Percentiles rank a stretch among this genome's conserved stretches.
These are phyloP conservation scores for Diplodus sargus DNA, from an alignment of 2,797 vertebrate genomes.

Conservation along the genomic window DNA sequence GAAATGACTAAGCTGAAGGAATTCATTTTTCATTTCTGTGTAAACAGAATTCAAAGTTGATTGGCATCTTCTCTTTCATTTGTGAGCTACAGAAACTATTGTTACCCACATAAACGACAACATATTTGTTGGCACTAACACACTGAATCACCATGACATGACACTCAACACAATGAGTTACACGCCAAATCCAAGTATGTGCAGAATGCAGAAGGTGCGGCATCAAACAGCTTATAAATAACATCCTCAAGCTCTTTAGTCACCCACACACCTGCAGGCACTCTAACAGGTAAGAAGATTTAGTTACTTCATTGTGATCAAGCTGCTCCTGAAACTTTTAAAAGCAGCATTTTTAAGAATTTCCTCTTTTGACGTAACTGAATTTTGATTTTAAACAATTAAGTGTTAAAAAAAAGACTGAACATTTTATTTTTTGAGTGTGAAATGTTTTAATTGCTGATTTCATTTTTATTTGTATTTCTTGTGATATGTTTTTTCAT, in stretches of 20 bases:
- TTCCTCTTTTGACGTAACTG: too few species aligned
- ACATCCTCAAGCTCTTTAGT: not conserved
- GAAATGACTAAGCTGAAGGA: too few species aligned
- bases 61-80: not conserved
- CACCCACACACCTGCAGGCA: not conserved
- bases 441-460: too few species aligned
- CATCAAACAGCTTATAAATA: conserved; percentile 11
- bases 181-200: not conserved
- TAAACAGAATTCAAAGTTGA: too few species aligned
- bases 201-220: not conserved
- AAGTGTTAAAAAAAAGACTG: too few species aligned
- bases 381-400: not conserved
- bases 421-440: too few species aligned
- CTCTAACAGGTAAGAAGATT: conserved; percentile 33
- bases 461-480: too few species aligned
- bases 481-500: not conserved
- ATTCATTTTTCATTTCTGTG: too few species aligned
- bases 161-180: not conserved
- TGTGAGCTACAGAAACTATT: not conserved
- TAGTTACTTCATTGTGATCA: too few species aligned
- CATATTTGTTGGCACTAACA: not conserved
- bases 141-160: not conserved
- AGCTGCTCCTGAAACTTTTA: too few species aligned
- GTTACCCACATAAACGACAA: not conserved
- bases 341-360: too few species aligned